phyloP scores from a whole-genome alignment of 30 jellyfish, hydroid and myxozoan genomes.

The Rhopilema esculentum region DNA sequence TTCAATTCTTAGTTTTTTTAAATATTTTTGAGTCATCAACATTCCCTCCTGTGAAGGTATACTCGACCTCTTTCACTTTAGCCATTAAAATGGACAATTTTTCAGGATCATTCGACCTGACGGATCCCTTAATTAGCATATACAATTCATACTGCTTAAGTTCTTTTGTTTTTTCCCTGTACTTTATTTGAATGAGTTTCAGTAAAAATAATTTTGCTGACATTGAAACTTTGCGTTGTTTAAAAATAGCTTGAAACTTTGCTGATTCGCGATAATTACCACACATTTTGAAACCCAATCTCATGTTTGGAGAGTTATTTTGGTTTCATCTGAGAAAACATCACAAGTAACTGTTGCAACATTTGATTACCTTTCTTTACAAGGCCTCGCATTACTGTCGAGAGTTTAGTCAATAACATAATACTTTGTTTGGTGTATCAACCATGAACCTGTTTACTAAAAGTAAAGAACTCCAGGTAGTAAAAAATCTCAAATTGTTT shows the following conservation, averaged over 20 bases:
- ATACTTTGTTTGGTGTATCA: too few relatives aligned
- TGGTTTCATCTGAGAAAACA: not conserved
- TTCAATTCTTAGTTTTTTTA: not conserved
- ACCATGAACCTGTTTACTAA: too few relatives aligned
- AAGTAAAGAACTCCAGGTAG: too few relatives aligned
- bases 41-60: conserved; percentile 32
- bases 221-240: not conserved
- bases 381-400: not conserved
- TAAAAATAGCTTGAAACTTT: too few relatives aligned
- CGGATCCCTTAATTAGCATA: conserved; percentile 27
- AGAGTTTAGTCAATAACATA: not conserved
- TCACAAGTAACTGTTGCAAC: not conserved
- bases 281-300: not conserved
- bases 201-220: not conserved
- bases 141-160: not conserved
- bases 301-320: not conserved
- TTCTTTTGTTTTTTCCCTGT: not conserved
- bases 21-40: conserved; percentile 6
- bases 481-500: too few relatives aligned
- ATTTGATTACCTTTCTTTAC: not conserved
- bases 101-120: conserved; percentile 12
- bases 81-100: conserved; percentile 47
- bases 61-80: conserved; percentile 59
- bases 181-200: not conserved
- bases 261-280: not conserved